phyloP scores from a whole-genome alignment of 2,888 invertebrate genomes.

The Carcina quercana region DNA sequence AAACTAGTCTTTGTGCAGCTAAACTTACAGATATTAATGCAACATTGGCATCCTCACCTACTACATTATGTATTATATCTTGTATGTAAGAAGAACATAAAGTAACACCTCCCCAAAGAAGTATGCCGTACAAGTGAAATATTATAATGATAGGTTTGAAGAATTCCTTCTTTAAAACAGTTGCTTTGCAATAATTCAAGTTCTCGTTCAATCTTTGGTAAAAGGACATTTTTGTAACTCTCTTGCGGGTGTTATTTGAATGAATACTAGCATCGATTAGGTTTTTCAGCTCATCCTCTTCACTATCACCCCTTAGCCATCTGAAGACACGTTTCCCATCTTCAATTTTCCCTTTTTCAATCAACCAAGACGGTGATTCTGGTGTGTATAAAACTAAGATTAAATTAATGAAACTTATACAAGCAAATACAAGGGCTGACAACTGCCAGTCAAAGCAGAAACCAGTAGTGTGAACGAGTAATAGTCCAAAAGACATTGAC shows the following conservation, averaged over 20 bases:
- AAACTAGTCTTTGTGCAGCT: conserved; percentile 74
- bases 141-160: conserved; percentile 73
- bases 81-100: conserved; percentile 80
- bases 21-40: conserved; percentile 78
- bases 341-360: conserved; percentile 62
- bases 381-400: conserved; percentile 51
- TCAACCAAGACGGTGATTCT: conserved; percentile 79
- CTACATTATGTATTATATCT: conserved; percentile 68
- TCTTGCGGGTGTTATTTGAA: conserved; percentile 32
- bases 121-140: conserved; percentile 74
- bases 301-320: conserved; percentile 71
- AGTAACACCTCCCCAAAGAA: conserved; percentile 79
- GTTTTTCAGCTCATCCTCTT: conserved; percentile 48
- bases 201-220: conserved; percentile 17
- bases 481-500: conserved; percentile 74
- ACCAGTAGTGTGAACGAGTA: conserved; percentile 76
- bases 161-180: conserved; percentile 57
- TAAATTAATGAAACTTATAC: conserved; percentile 58
- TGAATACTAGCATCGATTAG: conserved; percentile 46
- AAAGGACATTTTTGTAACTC: conserved; percentile 20
- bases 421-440: conserved; percentile 61
- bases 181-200: conserved; percentile 19
- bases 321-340: conserved; percentile 71
- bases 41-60: conserved; percentile 73
- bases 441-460: conserved; percentile 71